These are phyloP conservation scores for Emmelina monodactyla DNA, from an alignment of 2,888 invertebrate genomes.

Conservation along the genomic window DNA sequence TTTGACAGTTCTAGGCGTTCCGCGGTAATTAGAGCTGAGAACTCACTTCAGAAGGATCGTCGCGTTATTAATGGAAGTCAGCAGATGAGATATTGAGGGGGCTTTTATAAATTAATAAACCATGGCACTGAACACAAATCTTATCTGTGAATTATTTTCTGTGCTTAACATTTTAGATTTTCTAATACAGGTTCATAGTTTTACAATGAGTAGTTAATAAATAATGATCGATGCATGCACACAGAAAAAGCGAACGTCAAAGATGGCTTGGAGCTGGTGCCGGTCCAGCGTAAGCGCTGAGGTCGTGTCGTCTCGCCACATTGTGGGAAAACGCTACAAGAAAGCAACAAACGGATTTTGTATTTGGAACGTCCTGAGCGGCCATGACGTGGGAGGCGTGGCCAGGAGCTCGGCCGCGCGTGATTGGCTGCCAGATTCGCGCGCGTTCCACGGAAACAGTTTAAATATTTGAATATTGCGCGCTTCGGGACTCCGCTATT, in stretches of 20 bases:
- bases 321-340: no score
- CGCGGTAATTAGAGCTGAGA: slow-evolving; percentile 18
- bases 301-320: no score
- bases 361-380: slow-evolving; percentile 22
- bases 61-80: slow-evolving; percentile 1
- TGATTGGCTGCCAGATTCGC: slow-evolving; percentile 48
- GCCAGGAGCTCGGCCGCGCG: slow-evolving; percentile 31
- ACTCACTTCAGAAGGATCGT: slow-evolving; percentile 8
- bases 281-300: no score
- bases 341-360: no score
- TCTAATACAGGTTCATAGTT: no score
- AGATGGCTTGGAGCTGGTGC: no score
- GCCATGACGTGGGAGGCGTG: slow-evolving; percentile 56
- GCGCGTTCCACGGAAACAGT: slow-evolving; percentile 29
- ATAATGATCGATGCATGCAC: no score
- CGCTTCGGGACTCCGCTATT: slow-evolving; percentile 9
- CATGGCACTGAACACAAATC: no score
- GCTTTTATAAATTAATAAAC: not conserved
- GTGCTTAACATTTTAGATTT: no score
- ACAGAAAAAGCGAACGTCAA: no score
- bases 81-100: not conserved
- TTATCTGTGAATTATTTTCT: no score
- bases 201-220: no score
- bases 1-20: slow-evolving; percentile 21
- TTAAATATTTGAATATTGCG: slow-evolving; percentile 29